Evolutionary conservation across 2,888 invertebrate species (phyloP), one percentile per base, ranked within the genome.

Genomic region (Periphyllus acericola): DNA sequence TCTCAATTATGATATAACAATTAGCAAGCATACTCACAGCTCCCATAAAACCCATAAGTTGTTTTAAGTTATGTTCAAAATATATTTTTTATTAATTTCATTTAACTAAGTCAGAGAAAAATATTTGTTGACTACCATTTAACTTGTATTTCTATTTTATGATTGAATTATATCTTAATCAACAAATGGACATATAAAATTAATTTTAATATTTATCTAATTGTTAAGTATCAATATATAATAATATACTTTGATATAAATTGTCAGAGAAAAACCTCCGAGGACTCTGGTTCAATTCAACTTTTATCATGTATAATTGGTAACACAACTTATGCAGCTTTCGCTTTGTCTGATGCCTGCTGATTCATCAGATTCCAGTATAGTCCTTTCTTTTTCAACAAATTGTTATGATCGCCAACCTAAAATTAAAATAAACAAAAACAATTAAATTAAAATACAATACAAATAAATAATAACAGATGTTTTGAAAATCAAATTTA

Each of bases 341-440:
- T 87, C 32, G 87, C 87, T 75, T 81, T 81, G 32, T 87, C 60
- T 0, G 74, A 84, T 25, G 78, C 79, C 90, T 96, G 96, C 90
- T 96, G 95, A 88, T 94, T 95, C 83, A 96, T 95, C 40, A 98
- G 93, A 90, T 96, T 95, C 94, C 96, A 97, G 92, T 98, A 98
- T 89, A 95, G 93, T 0, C 98, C 98, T 91, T 95, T 95, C 90
- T 93, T 93, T 90, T 94, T 94, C 92, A 95, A 95, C 89, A 99
- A 92, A 89, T 94, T 94, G 0, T 95, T 94, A 91, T 98, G 98
- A 36, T 94, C 96, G 6, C 98, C 98, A 93, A 96, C 94, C 97
- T 97, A 91, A 36, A 93, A 92, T 90, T 79, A 90, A 90, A 90
- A 90, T 89, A 90, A 19, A 34, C 14, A 17, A 72, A 34, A 6